These are phyloP conservation scores for Entelurus aequoreus DNA, from an alignment of 2,113 vertebrate genomes.

Conservation along the genomic window DNA sequence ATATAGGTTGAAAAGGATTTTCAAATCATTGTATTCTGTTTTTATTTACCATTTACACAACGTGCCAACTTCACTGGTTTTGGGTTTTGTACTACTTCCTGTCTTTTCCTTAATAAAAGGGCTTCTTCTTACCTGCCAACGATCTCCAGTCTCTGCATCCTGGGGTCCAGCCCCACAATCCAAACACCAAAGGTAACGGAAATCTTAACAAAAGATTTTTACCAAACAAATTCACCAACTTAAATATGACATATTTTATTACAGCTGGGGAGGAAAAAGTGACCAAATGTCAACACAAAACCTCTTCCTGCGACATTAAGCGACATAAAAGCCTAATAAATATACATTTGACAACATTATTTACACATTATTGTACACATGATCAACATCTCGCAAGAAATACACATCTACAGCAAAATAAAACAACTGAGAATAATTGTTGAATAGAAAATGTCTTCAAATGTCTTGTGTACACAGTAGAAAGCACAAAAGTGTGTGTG, in stretches of 20 bases:
- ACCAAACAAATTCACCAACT: slow-evolving; percentile 61
- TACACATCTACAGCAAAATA: slow-evolving; percentile 54
- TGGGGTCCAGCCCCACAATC: no score
- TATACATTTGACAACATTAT: slow-evolving; percentile 69
- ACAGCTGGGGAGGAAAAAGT: slow-evolving; percentile 62
- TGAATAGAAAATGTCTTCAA: slow-evolving; percentile 63
- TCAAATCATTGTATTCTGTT: no score
- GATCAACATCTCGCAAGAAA: slow-evolving; percentile 40
- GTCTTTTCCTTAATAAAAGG: no score
- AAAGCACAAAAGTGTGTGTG: slow-evolving; percentile 65
- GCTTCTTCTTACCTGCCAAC: no score
- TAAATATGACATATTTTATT: slow-evolving; percentile 57
- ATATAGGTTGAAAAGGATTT: no score
- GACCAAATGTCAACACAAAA: slow-evolving; percentile 44
- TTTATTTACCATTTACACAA: no score
- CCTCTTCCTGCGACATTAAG: neutral
- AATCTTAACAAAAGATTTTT: no score
- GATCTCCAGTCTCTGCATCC: no score
- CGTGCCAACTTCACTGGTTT: no score
- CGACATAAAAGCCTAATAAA: slow-evolving; percentile 60
- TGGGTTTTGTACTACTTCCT: no score
- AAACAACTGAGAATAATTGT: slow-evolving; percentile 51
- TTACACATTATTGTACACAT: slow-evolving; percentile 65
- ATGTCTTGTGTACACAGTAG: slow-evolving; percentile 72
- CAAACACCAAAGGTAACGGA: no score